A percentile compares a stretch with the other conserved stretches of the same genome.
phyloP scores from a whole-genome alignment of 2,113 vertebrate species.

The Ageneiosus marmoratus region DNA sequence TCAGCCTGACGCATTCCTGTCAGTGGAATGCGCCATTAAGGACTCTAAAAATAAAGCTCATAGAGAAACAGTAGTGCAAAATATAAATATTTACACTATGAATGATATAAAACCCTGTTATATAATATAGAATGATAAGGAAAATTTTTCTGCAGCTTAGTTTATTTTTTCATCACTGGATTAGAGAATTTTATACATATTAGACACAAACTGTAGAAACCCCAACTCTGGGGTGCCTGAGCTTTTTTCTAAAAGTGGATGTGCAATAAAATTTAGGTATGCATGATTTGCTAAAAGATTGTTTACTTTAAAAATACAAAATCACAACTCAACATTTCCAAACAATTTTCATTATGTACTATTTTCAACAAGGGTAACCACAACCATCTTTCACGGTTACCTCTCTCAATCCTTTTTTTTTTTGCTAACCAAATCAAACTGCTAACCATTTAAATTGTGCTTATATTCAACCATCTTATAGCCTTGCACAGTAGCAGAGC shows the following conservation, averaged over 20 bases:
- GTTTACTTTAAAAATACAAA: neutral
- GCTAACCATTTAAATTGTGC: neutral
- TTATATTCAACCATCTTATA: neutral
- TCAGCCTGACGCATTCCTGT: conserved; percentile 18
- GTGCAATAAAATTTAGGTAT: neutral
- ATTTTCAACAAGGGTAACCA: neutral
- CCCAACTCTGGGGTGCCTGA: neutral
- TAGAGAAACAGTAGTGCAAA: neutral
- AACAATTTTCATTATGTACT: neutral
- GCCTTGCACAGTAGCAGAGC: neutral
- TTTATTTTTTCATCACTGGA: neutral
- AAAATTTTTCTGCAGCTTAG: neutral
- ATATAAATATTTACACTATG: neutral
- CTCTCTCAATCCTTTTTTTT: no score
- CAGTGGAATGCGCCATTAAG: neutral
- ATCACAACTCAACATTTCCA: neutral
- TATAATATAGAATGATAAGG: neutral
- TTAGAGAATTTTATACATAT: neutral
- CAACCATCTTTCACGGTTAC: neutral
- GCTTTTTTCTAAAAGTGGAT: neutral
- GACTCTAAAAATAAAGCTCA: neutral
- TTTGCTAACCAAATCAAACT: neutral
- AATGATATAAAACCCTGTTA: neutral
- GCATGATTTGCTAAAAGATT: neutral
- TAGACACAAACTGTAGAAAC: neutral